phyloP scores from a whole-genome alignment of 2,113 vertebrate genomes.

The Hippolais icterina region DNA sequence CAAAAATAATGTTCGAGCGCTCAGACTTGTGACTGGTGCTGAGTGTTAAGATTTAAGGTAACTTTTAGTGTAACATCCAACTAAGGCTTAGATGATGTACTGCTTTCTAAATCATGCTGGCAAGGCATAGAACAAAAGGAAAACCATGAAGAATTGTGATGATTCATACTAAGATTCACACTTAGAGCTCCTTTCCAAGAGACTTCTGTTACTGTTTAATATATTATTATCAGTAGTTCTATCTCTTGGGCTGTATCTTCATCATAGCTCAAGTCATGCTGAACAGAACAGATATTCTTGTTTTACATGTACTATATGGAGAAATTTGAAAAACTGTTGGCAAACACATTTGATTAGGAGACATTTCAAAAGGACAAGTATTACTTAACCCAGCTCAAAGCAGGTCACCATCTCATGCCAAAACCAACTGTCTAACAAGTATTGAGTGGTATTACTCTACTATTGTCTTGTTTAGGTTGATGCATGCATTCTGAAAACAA shows the following conservation, averaged over 20 bases:
- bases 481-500: conserved; percentile 86
- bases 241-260: neutral
- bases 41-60: neutral
- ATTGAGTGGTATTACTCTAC: neutral
- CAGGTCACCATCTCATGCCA: neutral
- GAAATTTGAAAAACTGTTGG: neutral
- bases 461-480: conserved; percentile 80
- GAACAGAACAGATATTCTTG: neutral
- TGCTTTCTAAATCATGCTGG: neutral
- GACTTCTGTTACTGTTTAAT: neutral
- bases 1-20: fast-evolving
- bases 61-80: neutral
- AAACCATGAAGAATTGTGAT: neutral
- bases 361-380: neutral
- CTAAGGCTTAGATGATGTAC: neutral
- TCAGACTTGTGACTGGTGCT: neutral
- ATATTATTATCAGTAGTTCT: neutral
- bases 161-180: neutral
- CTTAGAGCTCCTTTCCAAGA: neutral
- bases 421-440: neutral
- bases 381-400: neutral
- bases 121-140: neutral
- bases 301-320: neutral
- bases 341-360: neutral
- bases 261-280: neutral